These are phyloP conservation scores for Hyperoodon ampullatus DNA, from an alignment of 2,113 vertebrate genomes.

Conservation along the genomic window DNA sequence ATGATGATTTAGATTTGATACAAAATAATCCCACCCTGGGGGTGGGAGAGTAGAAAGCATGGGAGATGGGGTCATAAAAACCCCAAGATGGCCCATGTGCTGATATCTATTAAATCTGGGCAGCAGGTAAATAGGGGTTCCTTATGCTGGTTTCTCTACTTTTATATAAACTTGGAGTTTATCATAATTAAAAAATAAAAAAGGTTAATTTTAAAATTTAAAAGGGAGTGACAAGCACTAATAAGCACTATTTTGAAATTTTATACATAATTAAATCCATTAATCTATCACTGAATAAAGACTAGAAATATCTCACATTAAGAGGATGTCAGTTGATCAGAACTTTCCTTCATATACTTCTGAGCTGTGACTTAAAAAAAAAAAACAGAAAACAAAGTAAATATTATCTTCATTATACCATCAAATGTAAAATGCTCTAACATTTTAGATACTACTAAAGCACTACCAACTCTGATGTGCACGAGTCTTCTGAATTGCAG, in stretches of 20 bases:
- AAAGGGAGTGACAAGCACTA: constrained; percentile 39
- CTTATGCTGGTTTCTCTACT: neutral
- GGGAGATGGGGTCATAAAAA: neutral
- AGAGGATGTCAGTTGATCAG: constrained; percentile 68
- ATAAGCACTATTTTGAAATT: constrained; percentile 39
- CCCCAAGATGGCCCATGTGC: too few relatives aligned
- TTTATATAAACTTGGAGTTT: constrained; percentile 26
- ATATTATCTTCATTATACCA: constrained; percentile 57
- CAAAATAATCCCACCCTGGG: neutral
- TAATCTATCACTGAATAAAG: constrained; percentile 71
- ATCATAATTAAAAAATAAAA: constrained; percentile 9
- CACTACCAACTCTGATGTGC: neutral
- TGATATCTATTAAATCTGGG: neutral
- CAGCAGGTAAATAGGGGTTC: neutral
- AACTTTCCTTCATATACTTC: constrained; percentile 74
- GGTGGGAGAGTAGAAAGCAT: neutral
- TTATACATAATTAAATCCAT: constrained; percentile 58
- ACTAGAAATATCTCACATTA: constrained; percentile 74
- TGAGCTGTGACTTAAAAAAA: constrained; percentile 70
- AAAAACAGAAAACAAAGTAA: constrained; percentile 66
- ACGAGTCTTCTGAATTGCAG: neutral
- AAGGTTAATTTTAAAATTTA: constrained; percentile 43
- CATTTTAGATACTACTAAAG: neutral
- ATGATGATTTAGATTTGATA: neutral
- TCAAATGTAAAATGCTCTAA: constrained; percentile 22